These are phyloP conservation scores for Volucella zonaria DNA, from an alignment of 2,888 invertebrate genomes.

Conservation along the genomic window DNA sequence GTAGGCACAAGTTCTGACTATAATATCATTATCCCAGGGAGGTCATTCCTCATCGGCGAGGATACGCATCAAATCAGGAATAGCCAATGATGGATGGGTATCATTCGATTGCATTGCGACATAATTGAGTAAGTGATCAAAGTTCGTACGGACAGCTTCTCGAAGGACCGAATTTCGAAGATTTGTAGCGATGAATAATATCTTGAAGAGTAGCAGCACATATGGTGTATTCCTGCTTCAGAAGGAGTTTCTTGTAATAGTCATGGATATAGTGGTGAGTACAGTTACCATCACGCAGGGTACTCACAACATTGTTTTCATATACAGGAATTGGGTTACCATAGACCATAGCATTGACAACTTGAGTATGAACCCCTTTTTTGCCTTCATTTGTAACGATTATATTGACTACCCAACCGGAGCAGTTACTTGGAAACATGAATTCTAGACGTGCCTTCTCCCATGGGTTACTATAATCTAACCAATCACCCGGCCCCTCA, in stretches of 20 bases:
- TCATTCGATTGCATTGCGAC: conserved; percentile 99
- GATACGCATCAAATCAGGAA: conserved; percentile 98
- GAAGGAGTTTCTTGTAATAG: conserved; percentile 97
- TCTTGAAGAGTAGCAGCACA: conserved; percentile 98
- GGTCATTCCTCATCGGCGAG: conserved; percentile 96
- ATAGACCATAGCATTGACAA: conserved; percentile 98
- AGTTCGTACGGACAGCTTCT: conserved; percentile 92
- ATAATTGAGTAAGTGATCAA: conserved; percentile 96
- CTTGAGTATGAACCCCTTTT: conserved; percentile 97
- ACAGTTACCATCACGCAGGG: conserved; percentile 98
- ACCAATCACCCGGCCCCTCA: conserved; percentile 99
- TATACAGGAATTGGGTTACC: conserved; percentile 99
- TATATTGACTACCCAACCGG: conserved; percentile 96
- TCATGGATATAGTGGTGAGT: too few species aligned
- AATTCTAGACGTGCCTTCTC: conserved; percentile 99
- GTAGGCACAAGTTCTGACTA: conserved; percentile 95
- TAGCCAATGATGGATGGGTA: conserved; percentile 98
- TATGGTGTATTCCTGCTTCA: conserved; percentile 99
- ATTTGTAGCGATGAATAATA: too few species aligned
- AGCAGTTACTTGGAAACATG: conserved; percentile 98
- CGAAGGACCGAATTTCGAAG: conserved; percentile 95
- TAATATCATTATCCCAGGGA: conserved; percentile 94
- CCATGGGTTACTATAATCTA: too few species aligned
- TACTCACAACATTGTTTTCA: conserved; percentile 98
- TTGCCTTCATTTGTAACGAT: conserved; percentile 92